Evolutionary conservation across 2,888 invertebrate species (phyloP).

Genomic region (Priocnemis perturbator): DNA sequence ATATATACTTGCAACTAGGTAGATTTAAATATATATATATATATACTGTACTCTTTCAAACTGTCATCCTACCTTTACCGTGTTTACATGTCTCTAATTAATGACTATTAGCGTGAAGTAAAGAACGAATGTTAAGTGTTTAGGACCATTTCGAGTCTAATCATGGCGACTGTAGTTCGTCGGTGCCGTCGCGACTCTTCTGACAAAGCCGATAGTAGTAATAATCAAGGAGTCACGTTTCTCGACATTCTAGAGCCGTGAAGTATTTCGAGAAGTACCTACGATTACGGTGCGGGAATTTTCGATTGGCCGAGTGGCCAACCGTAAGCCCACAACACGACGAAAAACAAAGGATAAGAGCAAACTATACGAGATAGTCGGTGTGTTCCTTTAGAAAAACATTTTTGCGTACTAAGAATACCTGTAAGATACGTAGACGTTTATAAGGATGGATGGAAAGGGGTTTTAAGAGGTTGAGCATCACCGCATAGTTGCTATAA

Average conservation of each 20-base stretch:
- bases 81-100: conserved; percentile 41
- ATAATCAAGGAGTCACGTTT: too few relatives aligned
- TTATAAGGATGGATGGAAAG: conserved; percentile 26
- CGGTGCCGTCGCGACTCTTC: too few relatives aligned
- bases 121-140: not conserved
- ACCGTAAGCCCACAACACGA: conserved; percentile 3
- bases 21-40: conserved; percentile 21
- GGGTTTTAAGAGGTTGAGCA: not conserved
- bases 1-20: conserved; percentile 21
- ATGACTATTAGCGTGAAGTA: conserved; percentile 24
- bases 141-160: too few relatives aligned
- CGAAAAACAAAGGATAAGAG: too few relatives aligned
- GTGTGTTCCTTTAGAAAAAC: conserved; percentile 22
- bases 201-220: too few relatives aligned
- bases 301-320: too few relatives aligned
- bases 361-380: conserved; percentile 30
- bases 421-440: conserved; percentile 9
- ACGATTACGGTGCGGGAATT: too few relatives aligned
- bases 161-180: too few relatives aligned
- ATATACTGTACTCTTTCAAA: conserved; percentile 23
- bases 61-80: conserved; percentile 45
- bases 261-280: too few relatives aligned
- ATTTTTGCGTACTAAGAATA: not conserved
- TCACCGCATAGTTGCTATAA: not conserved
- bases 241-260: too few relatives aligned